Base-by-base conservation (phyloP, 2,113 vertebrate genomes). In the Aptenodytes patagonicus region DNA sequence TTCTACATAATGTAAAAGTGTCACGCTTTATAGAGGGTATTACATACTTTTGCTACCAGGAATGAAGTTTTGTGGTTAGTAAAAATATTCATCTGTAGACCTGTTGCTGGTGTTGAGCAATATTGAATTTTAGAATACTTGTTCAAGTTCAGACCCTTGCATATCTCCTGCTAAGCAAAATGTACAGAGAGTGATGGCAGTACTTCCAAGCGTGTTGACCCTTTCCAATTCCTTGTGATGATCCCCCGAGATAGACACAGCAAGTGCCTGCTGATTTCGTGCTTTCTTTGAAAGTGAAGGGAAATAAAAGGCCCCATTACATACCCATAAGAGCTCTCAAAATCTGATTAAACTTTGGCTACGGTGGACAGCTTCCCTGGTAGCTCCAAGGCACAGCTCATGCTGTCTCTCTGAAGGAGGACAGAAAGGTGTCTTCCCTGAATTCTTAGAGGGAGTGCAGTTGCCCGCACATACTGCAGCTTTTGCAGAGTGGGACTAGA, bases 61-160 rank as follows among this genome's bases (percentile, higher is more conserved):
- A 96, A 80, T 14, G 26, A 85, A 89, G 55, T 75, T 86, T 46
- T 93, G 91, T 71, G 91, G 91, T 86, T 64, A 93, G 78, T 46
- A 70, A 90, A 96, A 96, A 71, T 80, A 83, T 75, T 90, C 32
- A 25, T 66, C 66, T 52, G 8, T 85, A 75, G 79, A 49, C 40
- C 83, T 94, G 69, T 24, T 62, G 32, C 86, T 93, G 64, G 6
- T 40, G 13, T 57, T 75, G 80, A 75, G 76, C 36, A 89, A 75
- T 65, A 40, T 1, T 75, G 57, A 75, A 71, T 89, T 92, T 93
- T 73, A 31, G 68, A 61, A 34, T 20, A 22, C 36, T 90, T 66
- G 34, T 44, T 93, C 0, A 18, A 72, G 78, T 66, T 84, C 54
- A 88, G 58, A 40, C 14, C 21, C 14, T 79, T n/a, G 42, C 8